A percentile compares a stretch with the other conserved stretches of the same genome.
These are phyloP conservation scores for Nyctereutes procyonoides DNA, from an alignment of 2,113 vertebrate genomes.

Conservation along the genomic window DNA sequence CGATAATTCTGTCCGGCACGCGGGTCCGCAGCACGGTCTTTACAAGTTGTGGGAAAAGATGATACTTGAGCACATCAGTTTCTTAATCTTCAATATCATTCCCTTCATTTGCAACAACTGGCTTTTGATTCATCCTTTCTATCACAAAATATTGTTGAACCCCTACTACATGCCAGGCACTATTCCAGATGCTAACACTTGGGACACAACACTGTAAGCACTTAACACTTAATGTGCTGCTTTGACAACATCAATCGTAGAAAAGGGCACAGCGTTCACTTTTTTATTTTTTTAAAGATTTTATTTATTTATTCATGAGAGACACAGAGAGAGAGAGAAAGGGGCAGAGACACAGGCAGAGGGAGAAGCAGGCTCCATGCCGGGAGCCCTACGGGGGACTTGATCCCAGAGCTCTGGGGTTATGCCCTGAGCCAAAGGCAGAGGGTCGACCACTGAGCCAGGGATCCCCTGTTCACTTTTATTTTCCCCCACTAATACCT, in stretches of 20 bases:
- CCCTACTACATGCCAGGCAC: background rate
- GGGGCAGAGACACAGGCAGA: no score
- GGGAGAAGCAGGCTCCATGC: no score
- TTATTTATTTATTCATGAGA: no score
- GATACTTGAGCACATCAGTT: background rate
- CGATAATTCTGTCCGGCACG: constrained; percentile 42
- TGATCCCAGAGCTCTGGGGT: no score
- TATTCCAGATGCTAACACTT: background rate
- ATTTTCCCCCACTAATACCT: background rate
- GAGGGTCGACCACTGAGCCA: no score
- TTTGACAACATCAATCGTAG: background rate
- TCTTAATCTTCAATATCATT: background rate
- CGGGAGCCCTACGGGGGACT: no score
- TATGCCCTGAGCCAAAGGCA: no score
- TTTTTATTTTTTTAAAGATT: no score
- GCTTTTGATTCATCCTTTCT: background rate
- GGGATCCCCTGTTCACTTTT: background rate
- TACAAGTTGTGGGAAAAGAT: background rate
- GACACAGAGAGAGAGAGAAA: no score
- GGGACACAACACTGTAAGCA: background rate
- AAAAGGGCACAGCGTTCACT: background rate
- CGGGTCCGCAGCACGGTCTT: constrained; percentile 4
- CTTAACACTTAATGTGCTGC: background rate
- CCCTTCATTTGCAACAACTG: background rate
- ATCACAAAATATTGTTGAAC: background rate